Evolutionary conservation across 2,113 vertebrate genomes (phyloP).

Genomic region (Podiceps cristatus): DNA sequence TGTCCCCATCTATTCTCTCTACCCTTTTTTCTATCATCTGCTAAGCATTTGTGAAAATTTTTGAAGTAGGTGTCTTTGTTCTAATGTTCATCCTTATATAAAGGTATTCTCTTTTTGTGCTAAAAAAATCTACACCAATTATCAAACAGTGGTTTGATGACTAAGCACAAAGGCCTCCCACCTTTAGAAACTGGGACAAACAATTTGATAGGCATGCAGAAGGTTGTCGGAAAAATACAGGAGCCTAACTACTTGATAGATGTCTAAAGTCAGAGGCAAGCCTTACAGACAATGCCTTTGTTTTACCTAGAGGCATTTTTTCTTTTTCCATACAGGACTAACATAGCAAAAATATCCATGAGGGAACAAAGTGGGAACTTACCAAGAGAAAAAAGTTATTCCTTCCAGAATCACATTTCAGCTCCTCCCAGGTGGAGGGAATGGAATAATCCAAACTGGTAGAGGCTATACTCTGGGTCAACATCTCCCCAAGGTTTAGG

Average conservation of each 20-base stretch:
- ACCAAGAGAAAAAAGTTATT: background rate
- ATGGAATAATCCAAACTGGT: background rate
- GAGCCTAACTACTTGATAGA: background rate
- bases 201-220: background rate
- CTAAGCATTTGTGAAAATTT: background rate
- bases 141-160: background rate
- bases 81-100: background rate
- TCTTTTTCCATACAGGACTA: background rate
- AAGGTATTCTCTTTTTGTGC: background rate
- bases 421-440: accelerated
- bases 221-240: background rate
- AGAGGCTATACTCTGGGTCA: background rate
- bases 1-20: background rate
- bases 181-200: background rate
- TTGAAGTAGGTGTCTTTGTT: background rate
- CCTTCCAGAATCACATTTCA: background rate
- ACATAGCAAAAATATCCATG: background rate
- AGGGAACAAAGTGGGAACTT: background rate
- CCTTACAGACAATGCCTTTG: background rate
- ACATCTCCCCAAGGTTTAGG: background rate
- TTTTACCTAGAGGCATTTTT: background rate
- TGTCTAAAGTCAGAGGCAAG: background rate
- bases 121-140: background rate
- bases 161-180: background rate
- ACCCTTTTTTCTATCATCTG: background rate